These are phyloP conservation scores for Sturnus vulgaris DNA, from an alignment of 2,113 vertebrate species.

Conservation along the genomic window DNA sequence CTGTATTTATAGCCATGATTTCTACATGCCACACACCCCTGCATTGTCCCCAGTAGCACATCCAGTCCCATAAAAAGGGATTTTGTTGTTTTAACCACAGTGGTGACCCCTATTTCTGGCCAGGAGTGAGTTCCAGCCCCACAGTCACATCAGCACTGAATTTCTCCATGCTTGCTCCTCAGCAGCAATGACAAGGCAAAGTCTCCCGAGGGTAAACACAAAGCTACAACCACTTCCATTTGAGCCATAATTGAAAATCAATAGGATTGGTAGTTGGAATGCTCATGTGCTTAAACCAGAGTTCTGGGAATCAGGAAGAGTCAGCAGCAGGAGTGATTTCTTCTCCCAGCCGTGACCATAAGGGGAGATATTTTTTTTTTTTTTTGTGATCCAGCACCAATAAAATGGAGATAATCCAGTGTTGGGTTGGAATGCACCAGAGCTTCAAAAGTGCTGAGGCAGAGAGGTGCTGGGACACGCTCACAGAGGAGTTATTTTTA, in stretches of 20 bases:
- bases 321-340: not conserved
- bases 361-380: not conserved
- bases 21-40: not conserved
- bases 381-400: not conserved
- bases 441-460: slow-evolving; percentile 29
- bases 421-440: not conserved
- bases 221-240: slow-evolving; percentile 40
- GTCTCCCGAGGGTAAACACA: not conserved
- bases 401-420: not conserved
- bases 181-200: not conserved
- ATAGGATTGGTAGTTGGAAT: slow-evolving; percentile 11
- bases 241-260: slow-evolving; percentile 63
- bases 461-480: not conserved
- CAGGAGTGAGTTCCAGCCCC: not conserved
- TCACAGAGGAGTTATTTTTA: not conserved
- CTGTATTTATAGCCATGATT: not conserved
- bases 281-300: not conserved
- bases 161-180: not conserved
- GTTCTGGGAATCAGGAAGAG: not conserved
- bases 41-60: not conserved
- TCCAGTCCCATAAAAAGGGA: not conserved
- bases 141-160: not conserved
- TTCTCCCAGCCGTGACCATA: not conserved
- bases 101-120: not conserved
- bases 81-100: not conserved